These are phyloP conservation scores for Trachelus tabidus DNA, from an alignment of 2,888 invertebrate species.

Conservation along the genomic window DNA sequence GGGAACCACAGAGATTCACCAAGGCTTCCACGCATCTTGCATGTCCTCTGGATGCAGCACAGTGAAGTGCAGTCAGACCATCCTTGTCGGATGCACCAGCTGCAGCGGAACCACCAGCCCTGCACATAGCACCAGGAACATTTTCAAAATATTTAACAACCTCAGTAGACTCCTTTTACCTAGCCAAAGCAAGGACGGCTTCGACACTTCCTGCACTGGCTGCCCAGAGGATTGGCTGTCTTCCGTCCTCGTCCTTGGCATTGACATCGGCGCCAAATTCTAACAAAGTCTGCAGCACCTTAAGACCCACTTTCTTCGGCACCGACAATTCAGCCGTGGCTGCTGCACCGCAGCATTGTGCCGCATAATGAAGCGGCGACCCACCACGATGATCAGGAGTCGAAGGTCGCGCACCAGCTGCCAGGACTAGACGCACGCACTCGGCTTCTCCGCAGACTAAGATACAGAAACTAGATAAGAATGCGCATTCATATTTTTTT, in stretches of 20 bases:
- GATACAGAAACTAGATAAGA: background rate
- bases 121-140: constrained; percentile 20
- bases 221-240: constrained; percentile 97
- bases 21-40: constrained; percentile 90
- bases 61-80: constrained; percentile 94
- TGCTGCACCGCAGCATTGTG: constrained; percentile 93
- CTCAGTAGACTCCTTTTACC: constrained; percentile 56
- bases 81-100: constrained; percentile 80
- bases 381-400: constrained; percentile 95
- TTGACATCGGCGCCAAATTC: constrained; percentile 84
- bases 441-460: constrained; percentile 94
- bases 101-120: constrained; percentile 67
- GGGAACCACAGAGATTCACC: constrained; percentile 87
- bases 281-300: constrained; percentile 83
- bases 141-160: constrained; percentile 3
- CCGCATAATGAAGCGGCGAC: constrained; percentile 95
- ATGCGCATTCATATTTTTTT: background rate
- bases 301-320: constrained; percentile 74
- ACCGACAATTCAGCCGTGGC: constrained; percentile 67
- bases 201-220: constrained; percentile 96
- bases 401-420: constrained; percentile 87
- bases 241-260: constrained; percentile 89
- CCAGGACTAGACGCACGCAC: constrained; percentile 85
- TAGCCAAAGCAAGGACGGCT: constrained; percentile 88
- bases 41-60: constrained; percentile 96